Percentiles rank a stretch among this genome's conserved stretches.
These are phyloP conservation scores for honey bee (Apis mellifera) DNA, from an alignment of 1,140 invertebrate species.

Conservation along the genomic window Amel_HAv3.1 CM009931.2:7637501-7638000, in stretches of 20 bases:
- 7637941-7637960: constrained; percentile 15
- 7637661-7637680: constrained; percentile 41
- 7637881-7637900: constrained; percentile 27
- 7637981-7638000: neutral
- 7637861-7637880: neutral
- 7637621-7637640: constrained; percentile 61
- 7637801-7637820: constrained; percentile 50
- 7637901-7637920: constrained; percentile 29
- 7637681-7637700: constrained; percentile 35
- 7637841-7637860: neutral
- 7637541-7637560: too few relatives aligned
- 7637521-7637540: too few relatives aligned
- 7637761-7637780: constrained; percentile 65
- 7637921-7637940: constrained; percentile 19
- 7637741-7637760: constrained; percentile 72
- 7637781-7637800: constrained; percentile 57
- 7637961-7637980: constrained; percentile 16
- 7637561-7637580: too few relatives aligned
- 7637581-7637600: neutral
- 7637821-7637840: neutral
- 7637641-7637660: constrained; percentile 45
- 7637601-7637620: constrained; percentile 44
- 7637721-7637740: constrained; percentile 71
- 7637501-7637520: too few relatives aligned
- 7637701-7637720: constrained; percentile 67